These are phyloP conservation scores for Ramphastos sulfuratus DNA, from an alignment of 2,113 vertebrate species.

Conservation along the genomic window DNA sequence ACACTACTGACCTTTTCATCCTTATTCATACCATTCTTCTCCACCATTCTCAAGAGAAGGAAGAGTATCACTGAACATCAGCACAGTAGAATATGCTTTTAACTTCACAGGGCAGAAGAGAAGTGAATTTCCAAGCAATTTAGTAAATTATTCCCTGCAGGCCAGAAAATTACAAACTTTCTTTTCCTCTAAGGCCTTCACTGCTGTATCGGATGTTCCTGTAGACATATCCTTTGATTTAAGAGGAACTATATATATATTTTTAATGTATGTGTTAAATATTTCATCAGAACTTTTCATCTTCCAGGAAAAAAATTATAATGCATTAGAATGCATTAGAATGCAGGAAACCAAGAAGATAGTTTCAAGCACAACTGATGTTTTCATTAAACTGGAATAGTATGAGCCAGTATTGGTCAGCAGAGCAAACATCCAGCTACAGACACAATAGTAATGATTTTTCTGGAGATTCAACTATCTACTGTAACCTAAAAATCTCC, in stretches of 20 bases:
- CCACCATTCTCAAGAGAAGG: background rate
- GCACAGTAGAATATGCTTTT: background rate
- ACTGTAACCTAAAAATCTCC: background rate
- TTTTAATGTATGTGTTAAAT: background rate
- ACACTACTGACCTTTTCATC: background rate
- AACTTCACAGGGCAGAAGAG: background rate
- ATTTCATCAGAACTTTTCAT: constrained; percentile 23
- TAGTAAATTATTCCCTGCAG: background rate
- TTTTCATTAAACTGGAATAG: background rate
- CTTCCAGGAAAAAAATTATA: background rate
- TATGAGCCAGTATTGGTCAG: background rate
- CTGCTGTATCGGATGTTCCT: background rate
- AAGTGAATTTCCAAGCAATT: background rate
- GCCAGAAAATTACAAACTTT: background rate
- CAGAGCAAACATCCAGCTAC: background rate
- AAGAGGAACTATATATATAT: background rate
- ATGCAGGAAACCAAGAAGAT: background rate
- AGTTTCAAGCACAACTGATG: background rate
- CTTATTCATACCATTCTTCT: background rate
- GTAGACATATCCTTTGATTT: background rate
- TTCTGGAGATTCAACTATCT: background rate
- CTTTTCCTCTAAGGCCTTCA: background rate
- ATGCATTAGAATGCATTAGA: background rate
- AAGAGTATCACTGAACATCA: background rate
- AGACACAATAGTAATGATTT: background rate